Conservation (phyloP, 2,888 invertebrate genomes). For the Sarcophaga rosellei region DNA sequence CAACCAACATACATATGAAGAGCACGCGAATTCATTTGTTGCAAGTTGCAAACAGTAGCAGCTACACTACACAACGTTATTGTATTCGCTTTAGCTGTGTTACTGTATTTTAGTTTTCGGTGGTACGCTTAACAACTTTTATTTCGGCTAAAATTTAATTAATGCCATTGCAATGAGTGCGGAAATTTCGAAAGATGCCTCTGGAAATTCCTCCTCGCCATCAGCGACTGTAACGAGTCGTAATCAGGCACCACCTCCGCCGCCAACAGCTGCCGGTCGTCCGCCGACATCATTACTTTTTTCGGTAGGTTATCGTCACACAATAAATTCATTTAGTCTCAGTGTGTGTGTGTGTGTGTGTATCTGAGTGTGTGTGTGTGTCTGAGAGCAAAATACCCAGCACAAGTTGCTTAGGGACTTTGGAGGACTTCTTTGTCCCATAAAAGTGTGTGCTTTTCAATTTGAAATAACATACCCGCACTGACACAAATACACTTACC, state of each 20-base stretch:
- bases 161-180: slow-evolving; percentile 68
- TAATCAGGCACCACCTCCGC: slow-evolving; percentile 70
- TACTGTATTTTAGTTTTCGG: slow-evolving; percentile 38
- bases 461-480: slow-evolving; percentile 12
- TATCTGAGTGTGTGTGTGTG: slow-evolving; percentile 1
- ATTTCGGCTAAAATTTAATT: slow-evolving; percentile 63
- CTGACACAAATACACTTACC: background rate
- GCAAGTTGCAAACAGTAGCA: background rate
- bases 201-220: slow-evolving; percentile 50
- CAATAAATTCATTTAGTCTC: slow-evolving; percentile 25
- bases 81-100: background rate
- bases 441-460: slow-evolving; percentile 35
- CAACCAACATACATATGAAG: slow-evolving; percentile 21
- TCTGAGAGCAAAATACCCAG: background rate
- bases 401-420: slow-evolving; percentile 44
- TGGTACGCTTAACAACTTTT: slow-evolving; percentile 44
- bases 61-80: background rate
- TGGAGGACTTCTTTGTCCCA: slow-evolving; percentile 24
- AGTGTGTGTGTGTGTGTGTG: background rate
- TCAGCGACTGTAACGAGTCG: slow-evolving; percentile 34
- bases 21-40: background rate
- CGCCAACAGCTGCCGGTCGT: slow-evolving; percentile 77
- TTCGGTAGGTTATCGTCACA: slow-evolving; percentile 72
- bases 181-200: slow-evolving; percentile 66
- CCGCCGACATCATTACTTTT: slow-evolving; percentile 77